These are phyloP conservation scores for Antechinus stuartii DNA, from an alignment of 2,113 vertebrate species.

Conservation along the genomic window DNA sequence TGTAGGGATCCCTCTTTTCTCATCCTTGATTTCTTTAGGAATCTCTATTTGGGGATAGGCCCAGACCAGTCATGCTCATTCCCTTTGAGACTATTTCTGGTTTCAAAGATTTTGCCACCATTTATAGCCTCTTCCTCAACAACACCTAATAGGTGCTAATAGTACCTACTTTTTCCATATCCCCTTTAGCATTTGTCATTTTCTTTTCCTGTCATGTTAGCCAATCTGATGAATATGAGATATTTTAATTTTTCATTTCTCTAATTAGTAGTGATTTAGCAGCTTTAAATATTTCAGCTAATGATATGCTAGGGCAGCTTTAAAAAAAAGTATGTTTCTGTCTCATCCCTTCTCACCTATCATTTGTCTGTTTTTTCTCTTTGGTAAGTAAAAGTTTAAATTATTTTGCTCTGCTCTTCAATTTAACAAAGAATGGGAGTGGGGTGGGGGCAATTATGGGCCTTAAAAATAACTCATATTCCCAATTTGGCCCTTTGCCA, in stretches of 20 bases:
- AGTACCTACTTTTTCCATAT: background rate
- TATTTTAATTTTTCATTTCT: background rate
- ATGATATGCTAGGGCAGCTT: background rate
- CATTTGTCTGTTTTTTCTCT: background rate
- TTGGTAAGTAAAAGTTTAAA: background rate
- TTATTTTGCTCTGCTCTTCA: slow-evolving; percentile 4
- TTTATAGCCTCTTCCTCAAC: background rate
- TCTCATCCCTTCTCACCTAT: background rate
- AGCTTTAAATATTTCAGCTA: background rate
- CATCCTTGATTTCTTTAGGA: background rate
- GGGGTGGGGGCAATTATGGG: background rate
- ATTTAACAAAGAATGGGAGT: background rate
- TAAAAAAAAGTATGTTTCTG: background rate
- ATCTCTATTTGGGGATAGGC: background rate
- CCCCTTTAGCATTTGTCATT: background rate
- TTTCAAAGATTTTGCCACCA: background rate
- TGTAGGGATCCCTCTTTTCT: background rate
- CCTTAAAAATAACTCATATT: background rate
- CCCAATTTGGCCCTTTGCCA: rapidly evolving
- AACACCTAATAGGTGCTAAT: background rate
- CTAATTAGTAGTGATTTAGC: background rate
- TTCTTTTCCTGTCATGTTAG: background rate
- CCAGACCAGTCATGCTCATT: background rate
- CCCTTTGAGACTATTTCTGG: background rate
- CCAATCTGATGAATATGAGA: background rate